Percentiles rank a stretch among this genome's conserved stretches.
Conservation (phyloP, 2,797 vertebrate species). For the Chelmon rostratus region DNA sequence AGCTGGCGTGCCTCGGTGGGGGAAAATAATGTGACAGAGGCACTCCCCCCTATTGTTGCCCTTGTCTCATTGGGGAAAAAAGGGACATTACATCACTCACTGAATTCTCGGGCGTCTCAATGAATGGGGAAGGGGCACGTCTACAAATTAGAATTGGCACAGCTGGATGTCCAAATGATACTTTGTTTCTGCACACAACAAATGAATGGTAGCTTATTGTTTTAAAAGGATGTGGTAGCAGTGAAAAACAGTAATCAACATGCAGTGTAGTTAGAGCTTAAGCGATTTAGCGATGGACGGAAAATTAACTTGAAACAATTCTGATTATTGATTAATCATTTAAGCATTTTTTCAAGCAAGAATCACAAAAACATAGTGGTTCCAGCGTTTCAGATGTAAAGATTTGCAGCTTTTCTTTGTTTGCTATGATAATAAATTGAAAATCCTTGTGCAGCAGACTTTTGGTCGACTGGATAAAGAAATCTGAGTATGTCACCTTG, state of each 20-base stretch:
- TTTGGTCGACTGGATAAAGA: neutral
- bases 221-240: conserved; percentile 3
- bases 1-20: conserved; percentile 85
- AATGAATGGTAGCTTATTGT: conserved; percentile 38
- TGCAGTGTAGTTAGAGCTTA: neutral
- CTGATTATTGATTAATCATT: neutral
- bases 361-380: rapidly evolving
- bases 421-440: neutral
- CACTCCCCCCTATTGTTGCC: conserved; percentile 80
- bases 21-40: conserved; percentile 85
- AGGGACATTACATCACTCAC: conserved; percentile 81
- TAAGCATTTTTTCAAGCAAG: neutral
- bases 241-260: neutral
- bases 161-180: conserved; percentile 62
- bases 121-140: conserved; percentile 54
- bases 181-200: conserved; percentile 43
- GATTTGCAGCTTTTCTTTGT: neutral
- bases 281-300: neutral
- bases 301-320: neutral
- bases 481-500: neutral
- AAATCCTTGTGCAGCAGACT: neutral
- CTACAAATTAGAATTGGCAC: conserved; percentile 68
- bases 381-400: neutral
- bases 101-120: conserved; percentile 58
- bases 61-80: conserved; percentile 82